Percentiles rank a stretch among this genome's conserved stretches.
Evolutionary conservation across 2,797 vertebrate genomes (phyloP).

Genomic region (Rhabdophis nuchalis): DNA sequence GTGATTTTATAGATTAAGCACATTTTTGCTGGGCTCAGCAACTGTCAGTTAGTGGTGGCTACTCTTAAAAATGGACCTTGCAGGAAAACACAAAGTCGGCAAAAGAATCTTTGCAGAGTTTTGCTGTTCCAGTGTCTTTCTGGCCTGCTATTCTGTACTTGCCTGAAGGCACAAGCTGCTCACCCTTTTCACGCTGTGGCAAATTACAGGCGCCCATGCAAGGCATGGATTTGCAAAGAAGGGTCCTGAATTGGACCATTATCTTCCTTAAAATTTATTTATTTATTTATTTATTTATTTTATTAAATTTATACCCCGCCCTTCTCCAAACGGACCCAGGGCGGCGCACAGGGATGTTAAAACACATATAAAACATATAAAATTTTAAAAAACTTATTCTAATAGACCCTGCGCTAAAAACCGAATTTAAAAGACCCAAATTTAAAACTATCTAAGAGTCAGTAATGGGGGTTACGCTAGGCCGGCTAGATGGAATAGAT

Average conservation of each 20-base stretch:
- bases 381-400: no score
- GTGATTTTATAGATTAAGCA: not conserved
- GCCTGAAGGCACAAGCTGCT: not conserved
- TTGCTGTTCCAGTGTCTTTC: not conserved
- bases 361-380: no score
- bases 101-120: not conserved
- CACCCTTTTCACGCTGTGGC: not conserved
- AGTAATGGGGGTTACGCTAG: no score
- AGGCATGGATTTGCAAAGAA: not conserved
- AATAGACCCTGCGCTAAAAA: no score
- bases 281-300: no score
- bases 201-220: not conserved
- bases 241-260: not conserved
- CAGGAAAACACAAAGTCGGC: not conserved
- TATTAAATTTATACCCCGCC: no score
- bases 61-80: not conserved
- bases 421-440: no score
- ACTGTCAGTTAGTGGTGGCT: not conserved
- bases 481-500: no score
- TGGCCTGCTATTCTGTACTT: not conserved
- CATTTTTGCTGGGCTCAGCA: constrained; percentile 16
- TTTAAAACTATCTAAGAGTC: no score
- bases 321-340: no score
- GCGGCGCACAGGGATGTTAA: no score
- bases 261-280: not conserved